These are phyloP conservation scores for Seriola rivoliana DNA, from an alignment of 2,113 vertebrate genomes.

Conservation along the genomic window DNA sequence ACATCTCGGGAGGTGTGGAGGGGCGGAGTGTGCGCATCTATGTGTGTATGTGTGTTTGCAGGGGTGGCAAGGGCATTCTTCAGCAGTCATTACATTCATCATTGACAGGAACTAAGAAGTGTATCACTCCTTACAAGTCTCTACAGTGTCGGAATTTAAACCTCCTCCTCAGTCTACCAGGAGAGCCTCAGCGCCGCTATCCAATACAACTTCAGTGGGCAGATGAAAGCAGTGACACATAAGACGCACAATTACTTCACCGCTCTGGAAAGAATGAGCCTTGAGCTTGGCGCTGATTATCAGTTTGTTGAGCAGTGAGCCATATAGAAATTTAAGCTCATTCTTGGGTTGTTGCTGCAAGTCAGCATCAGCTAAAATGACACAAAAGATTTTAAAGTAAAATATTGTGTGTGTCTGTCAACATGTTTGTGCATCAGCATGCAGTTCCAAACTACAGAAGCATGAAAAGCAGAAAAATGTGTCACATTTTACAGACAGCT, in stretches of 20 bases:
- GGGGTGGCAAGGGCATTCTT: constrained; percentile 46
- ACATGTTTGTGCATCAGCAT: too few species aligned
- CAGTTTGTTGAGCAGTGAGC: neutral
- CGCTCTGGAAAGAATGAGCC: neutral
- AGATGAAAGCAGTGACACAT: constrained; percentile 23
- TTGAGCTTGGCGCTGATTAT: neutral
- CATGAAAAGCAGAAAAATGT: too few species aligned
- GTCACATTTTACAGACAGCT: neutral
- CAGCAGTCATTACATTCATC: constrained; percentile 59
- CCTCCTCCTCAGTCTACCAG: constrained; percentile 4
- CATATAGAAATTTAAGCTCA: neutral
- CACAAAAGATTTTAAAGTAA: neutral
- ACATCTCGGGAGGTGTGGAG: constrained; percentile 5
- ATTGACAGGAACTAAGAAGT: constrained; percentile 46
- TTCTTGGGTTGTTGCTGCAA: too few species aligned
- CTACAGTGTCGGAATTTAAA: constrained; percentile 67
- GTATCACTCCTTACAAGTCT: constrained; percentile 70
- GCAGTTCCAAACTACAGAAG: too few species aligned
- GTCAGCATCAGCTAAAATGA: too few species aligned
- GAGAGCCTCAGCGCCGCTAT: neutral
- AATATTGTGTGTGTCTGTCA: neutral
- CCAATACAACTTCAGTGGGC: neutral
- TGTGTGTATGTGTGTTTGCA: constrained; percentile 17
- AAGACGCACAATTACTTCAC: neutral
- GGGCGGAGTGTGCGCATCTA: neutral